These are phyloP conservation scores for Chironomus tentans DNA, from an alignment of 2,888 invertebrate genomes.

Conservation along the genomic window DNA sequence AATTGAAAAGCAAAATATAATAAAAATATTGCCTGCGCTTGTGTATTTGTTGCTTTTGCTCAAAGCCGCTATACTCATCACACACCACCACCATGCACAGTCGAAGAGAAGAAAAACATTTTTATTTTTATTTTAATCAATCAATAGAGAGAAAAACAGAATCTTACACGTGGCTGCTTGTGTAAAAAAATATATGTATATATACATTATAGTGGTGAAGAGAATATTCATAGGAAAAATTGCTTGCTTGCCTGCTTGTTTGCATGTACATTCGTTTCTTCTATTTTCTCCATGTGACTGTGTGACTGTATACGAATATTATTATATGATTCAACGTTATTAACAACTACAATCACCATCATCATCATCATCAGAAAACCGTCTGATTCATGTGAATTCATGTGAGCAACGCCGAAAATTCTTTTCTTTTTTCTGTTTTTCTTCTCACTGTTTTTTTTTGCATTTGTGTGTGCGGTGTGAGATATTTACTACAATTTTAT, in stretches of 20 bases:
- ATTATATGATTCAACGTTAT: not conserved
- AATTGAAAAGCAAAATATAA: not conserved
- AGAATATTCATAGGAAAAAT: not conserved
- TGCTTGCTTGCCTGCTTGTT: not conserved
- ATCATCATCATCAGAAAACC: no score
- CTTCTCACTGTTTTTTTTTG: not conserved
- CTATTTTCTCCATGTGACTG: no score
- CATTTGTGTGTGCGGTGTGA: not conserved
- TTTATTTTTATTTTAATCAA: conserved; percentile 23
- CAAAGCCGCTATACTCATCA: not conserved
- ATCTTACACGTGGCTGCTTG: conserved; percentile 24
- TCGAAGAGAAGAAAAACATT: not conserved
- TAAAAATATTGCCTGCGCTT: not conserved
- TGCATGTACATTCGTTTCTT: not conserved
- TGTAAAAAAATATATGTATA: not conserved
- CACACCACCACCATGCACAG: not conserved
- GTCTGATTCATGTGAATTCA: conserved; percentile 22
- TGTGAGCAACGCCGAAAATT: conserved; percentile 1
- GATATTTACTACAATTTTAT: conserved; percentile 18
- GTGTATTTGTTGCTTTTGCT: conserved; percentile 8
- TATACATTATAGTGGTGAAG: not conserved
- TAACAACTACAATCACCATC: not conserved
- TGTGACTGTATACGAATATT: not conserved
- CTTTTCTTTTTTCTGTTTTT: not conserved
- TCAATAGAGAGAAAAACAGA: conserved; percentile 22